Percentiles rank a stretch among this genome's conserved stretches.
Conservation (phyloP, 2,888 invertebrate species). For the Papilio elwesi region DNA sequence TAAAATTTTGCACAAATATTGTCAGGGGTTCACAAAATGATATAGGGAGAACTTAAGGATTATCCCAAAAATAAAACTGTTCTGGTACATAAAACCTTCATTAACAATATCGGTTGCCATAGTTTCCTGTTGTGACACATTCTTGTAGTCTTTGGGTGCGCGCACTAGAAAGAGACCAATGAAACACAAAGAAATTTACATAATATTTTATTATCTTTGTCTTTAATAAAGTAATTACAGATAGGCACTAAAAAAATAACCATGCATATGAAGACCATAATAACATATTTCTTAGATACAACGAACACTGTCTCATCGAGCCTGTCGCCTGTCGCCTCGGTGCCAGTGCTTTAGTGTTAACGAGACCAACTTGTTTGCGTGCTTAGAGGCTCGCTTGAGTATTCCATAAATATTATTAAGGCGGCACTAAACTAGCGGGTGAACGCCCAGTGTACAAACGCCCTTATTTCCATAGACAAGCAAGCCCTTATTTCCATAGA, state of each 20-base stretch:
- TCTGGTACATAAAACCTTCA: too few species aligned
- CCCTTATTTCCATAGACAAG: constrained; percentile 24
- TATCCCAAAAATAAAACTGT: too few species aligned
- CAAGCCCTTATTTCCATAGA: constrained; percentile 30
- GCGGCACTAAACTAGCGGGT: constrained; percentile 29
- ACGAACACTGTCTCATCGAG: constrained; percentile 61
- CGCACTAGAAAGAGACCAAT: constrained; percentile 22
- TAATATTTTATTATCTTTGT: constrained; percentile 84
- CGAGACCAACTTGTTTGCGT: constrained; percentile 42
- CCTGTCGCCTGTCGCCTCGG: constrained; percentile 48
- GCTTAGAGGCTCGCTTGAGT: constrained; percentile 28
- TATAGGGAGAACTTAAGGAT: too few species aligned
- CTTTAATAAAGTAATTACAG: constrained; percentile 85
- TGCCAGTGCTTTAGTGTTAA: constrained; percentile 44
- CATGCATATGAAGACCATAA: constrained; percentile 83
- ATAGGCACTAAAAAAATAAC: constrained; percentile 84
- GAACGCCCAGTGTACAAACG: constrained; percentile 29
- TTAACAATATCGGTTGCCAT: too few species aligned
- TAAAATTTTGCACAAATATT: too few species aligned
- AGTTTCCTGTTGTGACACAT: too few species aligned
- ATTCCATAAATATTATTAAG: constrained; percentile 19
- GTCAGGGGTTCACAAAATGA: too few species aligned
- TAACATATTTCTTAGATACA: constrained; percentile 80
- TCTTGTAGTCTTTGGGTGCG: too few species aligned
- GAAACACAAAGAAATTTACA: constrained; percentile 71